Evolutionary conservation across 2,113 vertebrate species (phyloP).

Genomic region (Melanerpes aurifrons): DNA sequence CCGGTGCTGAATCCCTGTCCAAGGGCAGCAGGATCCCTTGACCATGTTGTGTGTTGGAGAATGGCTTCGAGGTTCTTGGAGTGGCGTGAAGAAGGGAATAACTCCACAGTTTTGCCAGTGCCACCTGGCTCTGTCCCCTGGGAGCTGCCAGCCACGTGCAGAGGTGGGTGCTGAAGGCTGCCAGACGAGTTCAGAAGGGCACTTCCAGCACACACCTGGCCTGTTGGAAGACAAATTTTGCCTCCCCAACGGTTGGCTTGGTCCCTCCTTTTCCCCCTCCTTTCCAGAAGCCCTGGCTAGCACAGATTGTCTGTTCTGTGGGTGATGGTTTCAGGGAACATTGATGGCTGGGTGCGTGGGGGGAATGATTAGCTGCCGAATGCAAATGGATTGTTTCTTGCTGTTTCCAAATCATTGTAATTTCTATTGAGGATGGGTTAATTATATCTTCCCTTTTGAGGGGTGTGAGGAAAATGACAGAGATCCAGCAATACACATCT

Average conservation of each 20-base stretch:
- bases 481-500: conserved; percentile 35
- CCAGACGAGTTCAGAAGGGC: background rate
- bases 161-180: background rate
- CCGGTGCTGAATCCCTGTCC: background rate
- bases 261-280: background rate
- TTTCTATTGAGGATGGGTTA: conserved; percentile 52
- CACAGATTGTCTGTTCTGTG: conserved; percentile 44
- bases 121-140: background rate
- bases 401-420: conserved; percentile 56
- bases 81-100: background rate
- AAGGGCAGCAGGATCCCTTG: background rate
- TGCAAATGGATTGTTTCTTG: conserved; percentile 59
- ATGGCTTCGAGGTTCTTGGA: background rate
- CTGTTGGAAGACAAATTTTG: background rate
- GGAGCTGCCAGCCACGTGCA: background rate
- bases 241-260: background rate
- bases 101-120: background rate
- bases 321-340: conserved; percentile 41
- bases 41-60: background rate
- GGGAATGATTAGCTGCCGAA: conserved; percentile 62
- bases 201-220: background rate
- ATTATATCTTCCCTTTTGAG: conserved; percentile 55
- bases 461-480: conserved; percentile 49
- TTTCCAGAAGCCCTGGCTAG: conserved; percentile 47
- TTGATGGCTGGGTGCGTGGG: conserved; percentile 55